Evolutionary conservation across 92 coral and sea anemone species (phyloP).

Genomic region (Parazoanthus swiftii): DNA sequence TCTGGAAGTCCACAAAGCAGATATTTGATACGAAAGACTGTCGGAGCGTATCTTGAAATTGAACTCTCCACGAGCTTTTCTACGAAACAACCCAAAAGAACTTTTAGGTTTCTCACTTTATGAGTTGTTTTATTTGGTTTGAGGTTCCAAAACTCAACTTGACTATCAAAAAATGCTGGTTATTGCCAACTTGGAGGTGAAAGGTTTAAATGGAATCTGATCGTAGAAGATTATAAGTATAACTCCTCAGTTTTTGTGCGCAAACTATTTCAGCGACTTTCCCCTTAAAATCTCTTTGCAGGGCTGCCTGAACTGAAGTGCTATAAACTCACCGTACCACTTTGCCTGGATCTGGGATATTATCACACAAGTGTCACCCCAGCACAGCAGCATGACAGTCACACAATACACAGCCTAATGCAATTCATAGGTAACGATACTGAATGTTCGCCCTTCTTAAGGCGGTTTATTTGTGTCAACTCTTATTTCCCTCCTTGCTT

Average conservation of each 20-base stretch:
- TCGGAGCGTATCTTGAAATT: no score
- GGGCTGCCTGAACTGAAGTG: not conserved
- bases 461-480: conserved; percentile 1
- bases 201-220: no score
- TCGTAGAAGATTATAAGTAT: not conserved
- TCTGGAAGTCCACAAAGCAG: no score
- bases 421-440: conserved; percentile 29
- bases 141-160: no score
- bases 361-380: conserved; percentile 26
- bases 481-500: conserved; percentile 12
- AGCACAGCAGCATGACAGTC: conserved; percentile 8
- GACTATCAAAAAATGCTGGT: not conserved
- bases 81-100: no score
- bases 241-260: not conserved
- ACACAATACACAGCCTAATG: not conserved
- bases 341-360: conserved; percentile 26
- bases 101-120: no score
- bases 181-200: not conserved
- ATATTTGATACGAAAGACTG: no score
- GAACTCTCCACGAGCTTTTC: no score
- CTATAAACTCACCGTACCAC: conserved; percentile 12
- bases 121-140: no score
- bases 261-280: no score
- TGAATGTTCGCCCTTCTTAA: not conserved
- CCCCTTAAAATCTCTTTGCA: not conserved